Base-by-base conservation (phyloP, 92 coral and sea anemone genomes). In the Siderastrea radians region DNA sequence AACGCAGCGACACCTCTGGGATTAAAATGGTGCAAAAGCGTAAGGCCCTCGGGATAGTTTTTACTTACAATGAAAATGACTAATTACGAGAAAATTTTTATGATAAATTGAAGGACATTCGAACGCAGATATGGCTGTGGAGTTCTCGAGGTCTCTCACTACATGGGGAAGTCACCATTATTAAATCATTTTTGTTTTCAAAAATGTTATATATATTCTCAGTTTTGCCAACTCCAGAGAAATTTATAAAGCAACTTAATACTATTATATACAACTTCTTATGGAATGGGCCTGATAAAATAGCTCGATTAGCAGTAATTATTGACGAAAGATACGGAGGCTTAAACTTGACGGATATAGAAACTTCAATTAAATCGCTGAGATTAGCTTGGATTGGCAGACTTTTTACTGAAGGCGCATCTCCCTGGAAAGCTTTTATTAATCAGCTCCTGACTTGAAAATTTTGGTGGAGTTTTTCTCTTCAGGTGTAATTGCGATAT, bases 261-360 rank as follows among this genome's bases (percentile, higher is more conserved):
- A 63, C n/a, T n/a, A n/a, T n/a, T n/a, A n/a, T n/a, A n/a, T n/a
- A n/a, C n/a, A n/a, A n/a, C 12, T 70, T 83, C 58, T 50, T 82
- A 17, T 82, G 78, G 57, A 82, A 71, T 58, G 76, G 61, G 71
- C 43, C 49, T 19, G 86, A 53, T 62, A 82, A 82, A 69, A 75
- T 55, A 82, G 68, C 67, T 26, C 17, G 78, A 26, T 19, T 19
- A 52, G 43, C 68, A 72, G 77, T 45, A 63, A 57, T 55, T 13
- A 83, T 71, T 59, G 53, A 53, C 64, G 12, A 58, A 7, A 46
- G 55, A 53, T 51, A 83, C 67, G 87, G 87, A 16, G 70, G 79
- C 38, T 67, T 83, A 7, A 82, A 82, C 15, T 43, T 51, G 64
- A 82, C 61, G 8, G 86, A 69, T 49, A 61, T 82, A 4, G 86